phyloP scores from a whole-genome alignment of 2,797 vertebrate genomes.

The Scolopax bukidnonensis region DNA sequence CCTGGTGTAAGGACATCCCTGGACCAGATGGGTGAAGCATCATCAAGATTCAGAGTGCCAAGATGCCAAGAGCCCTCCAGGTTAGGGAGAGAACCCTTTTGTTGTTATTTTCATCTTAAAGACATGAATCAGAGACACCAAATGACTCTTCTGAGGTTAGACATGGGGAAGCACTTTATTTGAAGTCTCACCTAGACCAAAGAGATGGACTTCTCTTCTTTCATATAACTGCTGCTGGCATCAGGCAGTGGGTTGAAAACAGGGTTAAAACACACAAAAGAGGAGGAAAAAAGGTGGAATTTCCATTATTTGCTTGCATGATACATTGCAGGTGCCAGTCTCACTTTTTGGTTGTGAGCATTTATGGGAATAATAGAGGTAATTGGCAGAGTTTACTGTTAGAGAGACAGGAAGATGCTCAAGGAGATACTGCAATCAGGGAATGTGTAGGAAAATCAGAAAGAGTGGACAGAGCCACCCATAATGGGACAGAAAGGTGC shows the following conservation, averaged over 20 bases:
- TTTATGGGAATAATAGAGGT: neutral
- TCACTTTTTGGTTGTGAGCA: neutral
- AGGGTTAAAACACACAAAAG: neutral
- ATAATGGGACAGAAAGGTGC: neutral
- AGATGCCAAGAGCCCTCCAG: neutral
- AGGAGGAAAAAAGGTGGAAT: neutral
- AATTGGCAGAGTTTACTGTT: neutral
- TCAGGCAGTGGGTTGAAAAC: neutral
- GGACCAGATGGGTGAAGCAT: neutral
- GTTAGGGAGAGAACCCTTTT: neutral
- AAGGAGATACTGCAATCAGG: neutral
- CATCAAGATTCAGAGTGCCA: rapidly evolving
- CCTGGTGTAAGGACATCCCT: neutral
- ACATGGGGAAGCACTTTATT: neutral
- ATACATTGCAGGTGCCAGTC: neutral
- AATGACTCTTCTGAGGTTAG: neutral
- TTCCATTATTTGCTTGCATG: neutral
- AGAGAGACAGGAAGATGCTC: neutral
- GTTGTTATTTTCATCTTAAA: neutral
- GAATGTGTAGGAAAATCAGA: neutral
- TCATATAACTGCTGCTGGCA: neutral
- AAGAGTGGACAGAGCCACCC: neutral
- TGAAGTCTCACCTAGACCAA: neutral
- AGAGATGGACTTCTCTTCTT: neutral
- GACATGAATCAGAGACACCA: rapidly evolving